Conservation (phyloP, 2,113 vertebrate genomes). For the Microcebus ravelobensis region DNA sequence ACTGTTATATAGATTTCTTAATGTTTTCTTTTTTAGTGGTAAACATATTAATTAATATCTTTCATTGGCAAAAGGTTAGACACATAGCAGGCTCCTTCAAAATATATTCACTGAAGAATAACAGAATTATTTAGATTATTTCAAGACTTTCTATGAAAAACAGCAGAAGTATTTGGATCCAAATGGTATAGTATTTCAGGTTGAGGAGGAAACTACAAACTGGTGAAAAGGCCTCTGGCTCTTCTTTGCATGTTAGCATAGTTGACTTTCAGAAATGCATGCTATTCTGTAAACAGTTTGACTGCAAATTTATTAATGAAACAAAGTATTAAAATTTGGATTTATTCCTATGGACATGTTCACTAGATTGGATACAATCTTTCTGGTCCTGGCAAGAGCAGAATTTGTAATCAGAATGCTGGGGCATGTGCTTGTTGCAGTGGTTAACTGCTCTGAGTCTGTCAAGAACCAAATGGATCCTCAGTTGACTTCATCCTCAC, state of each 20-base stretch:
- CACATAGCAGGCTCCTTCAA: background rate
- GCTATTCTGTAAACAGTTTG: background rate
- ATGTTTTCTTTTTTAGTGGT: background rate
- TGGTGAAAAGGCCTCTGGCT: background rate
- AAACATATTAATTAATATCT: background rate
- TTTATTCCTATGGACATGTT: background rate
- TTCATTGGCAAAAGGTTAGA: background rate
- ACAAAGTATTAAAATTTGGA: background rate
- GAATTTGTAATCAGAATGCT: background rate
- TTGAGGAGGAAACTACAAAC: slow-evolving; percentile 37
- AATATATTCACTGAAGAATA: background rate
- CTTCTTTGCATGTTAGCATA: slow-evolving; percentile 35
- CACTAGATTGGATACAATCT: background rate
- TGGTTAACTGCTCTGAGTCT: background rate
- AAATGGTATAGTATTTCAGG: background rate
- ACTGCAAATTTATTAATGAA: background rate
- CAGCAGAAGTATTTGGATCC: background rate
- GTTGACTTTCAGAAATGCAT: slow-evolving; percentile 18
- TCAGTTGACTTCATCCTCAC: slow-evolving; percentile 27
- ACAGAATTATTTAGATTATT: background rate
- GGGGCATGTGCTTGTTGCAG: slow-evolving; percentile 46
- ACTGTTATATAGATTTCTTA: background rate
- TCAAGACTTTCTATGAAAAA: background rate
- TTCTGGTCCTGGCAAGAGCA: background rate
- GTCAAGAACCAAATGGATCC: background rate